Base-by-base conservation (phyloP, 2,113 vertebrate species). In the Nibea albiflora region DNA sequence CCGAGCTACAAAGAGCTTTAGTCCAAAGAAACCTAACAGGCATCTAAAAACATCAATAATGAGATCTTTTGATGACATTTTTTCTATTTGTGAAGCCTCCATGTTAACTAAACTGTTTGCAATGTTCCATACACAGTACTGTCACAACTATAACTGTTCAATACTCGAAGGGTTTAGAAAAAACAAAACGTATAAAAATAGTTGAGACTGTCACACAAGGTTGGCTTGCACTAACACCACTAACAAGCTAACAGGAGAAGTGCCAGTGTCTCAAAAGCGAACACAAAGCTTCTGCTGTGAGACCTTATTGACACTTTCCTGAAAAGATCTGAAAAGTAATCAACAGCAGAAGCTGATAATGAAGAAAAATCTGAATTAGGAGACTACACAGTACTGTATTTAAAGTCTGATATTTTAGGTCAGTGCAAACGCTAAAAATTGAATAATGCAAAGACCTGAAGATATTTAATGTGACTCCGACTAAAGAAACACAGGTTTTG, bases 291-390 rank as follows among this genome's bases (percentile, higher is more conserved):
- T 73, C 22, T 58, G 63, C 16, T 11, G 44, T 10, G 64, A 78
- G 39, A 85, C 16, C 56, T 71, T 62, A 58, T 61, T 63, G 67
- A 78, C 47, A 60, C 74, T 65, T 68, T 67, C 49, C 74, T 46
- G 53, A 35, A 0, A 1, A 61, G 52, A 64, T 42, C 12, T 76
- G 54, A 26, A 62, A 17, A 17, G 28, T 11, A 5, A 70, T 75
- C 49, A 80, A 67, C 7, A 11, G 17, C 2, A 77, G 35, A 50
- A 76, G 74, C 44, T 84, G 78, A n/a, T 74, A 80, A 84, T 80
- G 42, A 50, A 57, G 39, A 4, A 6, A 31, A 58, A 72, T 74
- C 68, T 67, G 58, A 74, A 53, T 73, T 47, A 14, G 2, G 4
- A 35, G 56, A 76, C n/a, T 17, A n/a, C 11, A 35, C 22, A 1